phyloP scores from a whole-genome alignment of 2,113 vertebrate genomes.

The Neotoma lepida region DNA sequence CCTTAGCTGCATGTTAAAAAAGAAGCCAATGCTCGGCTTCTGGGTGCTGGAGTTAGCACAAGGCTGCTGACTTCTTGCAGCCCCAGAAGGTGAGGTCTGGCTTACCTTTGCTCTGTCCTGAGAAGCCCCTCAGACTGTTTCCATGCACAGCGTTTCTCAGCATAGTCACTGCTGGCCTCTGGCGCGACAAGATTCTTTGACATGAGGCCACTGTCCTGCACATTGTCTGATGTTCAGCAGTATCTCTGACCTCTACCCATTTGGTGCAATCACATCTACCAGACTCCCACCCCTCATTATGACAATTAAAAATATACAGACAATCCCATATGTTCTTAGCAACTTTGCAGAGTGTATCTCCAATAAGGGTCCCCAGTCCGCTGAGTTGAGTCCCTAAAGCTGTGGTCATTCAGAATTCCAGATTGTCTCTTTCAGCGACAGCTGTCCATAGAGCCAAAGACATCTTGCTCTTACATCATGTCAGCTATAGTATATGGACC shows the following conservation, averaged over 20 bases:
- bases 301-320: not conserved
- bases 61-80: conserved; percentile 13
- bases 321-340: too few species aligned
- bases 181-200: not conserved
- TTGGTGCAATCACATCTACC: not conserved
- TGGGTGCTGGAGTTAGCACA: conserved; percentile 56
- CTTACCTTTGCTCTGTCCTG: conserved; percentile 35
- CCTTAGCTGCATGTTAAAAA: conserved; percentile 67
- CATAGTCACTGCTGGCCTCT: not conserved
- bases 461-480: conserved; percentile 1
- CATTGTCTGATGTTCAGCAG: not conserved
- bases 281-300: accelerated
- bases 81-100: not conserved
- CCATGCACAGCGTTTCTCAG: accelerated
- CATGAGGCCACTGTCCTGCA: accelerated
- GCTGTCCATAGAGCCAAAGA: not conserved
- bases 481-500: not conserved
- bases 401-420: not conserved
- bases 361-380: not conserved
- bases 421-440: not conserved
- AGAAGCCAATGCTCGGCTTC: conserved; percentile 64
- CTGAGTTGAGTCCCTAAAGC: not conserved
- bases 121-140: not conserved
- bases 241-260: not conserved
- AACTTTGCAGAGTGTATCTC: not conserved